Base-by-base conservation (phyloP, 92 coral and sea anemone genomes). In the Pocillopora meandrina region DNA sequence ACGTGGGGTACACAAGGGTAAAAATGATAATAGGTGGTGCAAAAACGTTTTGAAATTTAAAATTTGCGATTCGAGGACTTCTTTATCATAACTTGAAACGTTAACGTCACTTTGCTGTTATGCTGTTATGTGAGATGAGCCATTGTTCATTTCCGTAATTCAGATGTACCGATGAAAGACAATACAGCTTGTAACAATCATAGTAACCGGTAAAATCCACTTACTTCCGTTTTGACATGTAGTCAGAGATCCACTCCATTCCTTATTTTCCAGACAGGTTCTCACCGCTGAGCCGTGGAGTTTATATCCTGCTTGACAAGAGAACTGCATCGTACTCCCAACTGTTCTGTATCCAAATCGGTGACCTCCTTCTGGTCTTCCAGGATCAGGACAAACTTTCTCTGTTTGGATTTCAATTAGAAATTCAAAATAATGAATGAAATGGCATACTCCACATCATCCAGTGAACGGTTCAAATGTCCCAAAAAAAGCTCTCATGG, bases 211-310 rank as follows among this genome's bases (percentile, higher is more conserved):
- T 7, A 42, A 42, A 42, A 6, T 12, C 15, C 13, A 82, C 98
- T 89, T 89, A 94, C 98, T 72, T 80, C 90, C 93, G 74, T 87
- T 87, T 59, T 94, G 92, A 67, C 98, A 94, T 8, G 83, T 86
- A 1, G 92, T 69, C 17, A 86, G 49, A 11, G 86, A 77, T 79
- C 98, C 98, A 75, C 89, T 89, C 98, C 98, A 94, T 58, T 84
- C 83, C 26, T 71, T 82, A 56, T 92, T 92, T 47, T 84, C 62
- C 60, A 84, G 89, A 71, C 98, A 94, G 10, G 78, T 90, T 61
- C 95, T 85, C 21, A 55, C 87, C n/a, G 65, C 71, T 18, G 98
- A 94, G 11, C 98, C 98, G 23, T 78, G 63, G 60, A 94, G 89
- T 36, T 73, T 85, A 74, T 75, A 86, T 19, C 98, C 98, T 6